These are phyloP conservation scores for Agrochola circellaris DNA, from an alignment of 2,888 invertebrate species.

Conservation along the genomic window DNA sequence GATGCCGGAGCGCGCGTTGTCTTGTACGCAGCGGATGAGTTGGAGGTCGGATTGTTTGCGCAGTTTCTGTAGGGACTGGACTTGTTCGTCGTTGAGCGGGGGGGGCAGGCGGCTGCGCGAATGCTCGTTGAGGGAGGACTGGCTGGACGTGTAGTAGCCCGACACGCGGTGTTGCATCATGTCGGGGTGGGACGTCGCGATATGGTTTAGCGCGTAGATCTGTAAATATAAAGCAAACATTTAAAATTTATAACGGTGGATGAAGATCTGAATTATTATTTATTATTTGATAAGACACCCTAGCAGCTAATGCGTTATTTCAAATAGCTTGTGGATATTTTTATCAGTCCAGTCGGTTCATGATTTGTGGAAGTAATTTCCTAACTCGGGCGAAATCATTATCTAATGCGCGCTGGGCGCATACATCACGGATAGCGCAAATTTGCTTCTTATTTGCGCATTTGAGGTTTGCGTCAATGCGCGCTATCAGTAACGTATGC, in stretches of 20 bases:
- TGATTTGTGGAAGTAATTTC: not conserved
- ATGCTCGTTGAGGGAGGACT: conserved; percentile 91
- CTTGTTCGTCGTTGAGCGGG: conserved; percentile 91
- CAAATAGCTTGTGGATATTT: too few species aligned
- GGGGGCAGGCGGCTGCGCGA: conserved; percentile 84
- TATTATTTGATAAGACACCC: not conserved
- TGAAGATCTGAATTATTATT: not conserved
- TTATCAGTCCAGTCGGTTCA: not conserved
- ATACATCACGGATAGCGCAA: conserved; percentile 19
- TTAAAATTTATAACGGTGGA: not conserved
- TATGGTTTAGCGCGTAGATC: conserved; percentile 92
- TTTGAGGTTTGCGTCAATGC: conserved; percentile 28
- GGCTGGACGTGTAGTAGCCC: conserved; percentile 97
- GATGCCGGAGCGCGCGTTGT: conserved; percentile 95
- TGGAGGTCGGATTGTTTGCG: conserved; percentile 97
- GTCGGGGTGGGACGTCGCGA: conserved; percentile 92
- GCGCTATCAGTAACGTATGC: conserved; percentile 21
- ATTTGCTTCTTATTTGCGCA: conserved; percentile 5
- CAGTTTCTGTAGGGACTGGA: conserved; percentile 94
- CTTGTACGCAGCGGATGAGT: conserved; percentile 96
- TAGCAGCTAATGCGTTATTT: not conserved
- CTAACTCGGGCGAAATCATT: not conserved
- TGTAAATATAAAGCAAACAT: conserved; percentile 74
- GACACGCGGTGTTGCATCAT: conserved; percentile 95
- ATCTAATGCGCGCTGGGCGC: not conserved